Evolutionary conservation across 2,797 vertebrate species (phyloP).

Genomic region (Bufotes viridis): DNA sequence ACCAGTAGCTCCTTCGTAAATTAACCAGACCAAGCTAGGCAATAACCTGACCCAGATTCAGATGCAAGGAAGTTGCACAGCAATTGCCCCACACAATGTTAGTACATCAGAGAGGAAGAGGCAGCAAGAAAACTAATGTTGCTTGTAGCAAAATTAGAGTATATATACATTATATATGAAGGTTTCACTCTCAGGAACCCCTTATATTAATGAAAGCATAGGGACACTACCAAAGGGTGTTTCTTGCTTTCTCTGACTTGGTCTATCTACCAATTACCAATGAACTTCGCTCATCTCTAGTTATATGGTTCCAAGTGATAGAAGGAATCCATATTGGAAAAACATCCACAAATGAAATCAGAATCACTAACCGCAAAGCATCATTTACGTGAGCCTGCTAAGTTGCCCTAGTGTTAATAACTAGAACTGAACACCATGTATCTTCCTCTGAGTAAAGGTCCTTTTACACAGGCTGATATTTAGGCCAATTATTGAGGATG

Average conservation of each 20-base stretch:
- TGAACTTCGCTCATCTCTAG: too few species aligned
- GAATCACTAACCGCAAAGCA: conserved; percentile 30
- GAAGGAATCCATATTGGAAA: neutral
- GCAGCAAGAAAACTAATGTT: too few species aligned
- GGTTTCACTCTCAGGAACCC: neutral
- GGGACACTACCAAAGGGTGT: neutral
- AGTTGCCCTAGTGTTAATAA: conserved; percentile 33
- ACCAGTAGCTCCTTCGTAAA: too few species aligned
- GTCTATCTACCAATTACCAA: neutral
- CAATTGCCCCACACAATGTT: too few species aligned
- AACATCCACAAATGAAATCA: conserved; percentile 1
- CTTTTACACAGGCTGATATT: too few species aligned
- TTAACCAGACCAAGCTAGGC: too few species aligned
- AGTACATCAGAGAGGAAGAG: too few species aligned
- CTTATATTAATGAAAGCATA: neutral
- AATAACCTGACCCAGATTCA: too few species aligned
- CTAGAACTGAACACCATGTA: conserved; percentile 29
- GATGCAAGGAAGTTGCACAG: too few species aligned
- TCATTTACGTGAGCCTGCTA: conserved; percentile 27
- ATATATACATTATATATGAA: neutral
- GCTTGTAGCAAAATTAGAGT: neutral
- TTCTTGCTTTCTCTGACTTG: neutral
- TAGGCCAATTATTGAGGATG: too few species aligned
- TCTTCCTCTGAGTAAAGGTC: neutral
- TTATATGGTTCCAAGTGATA: neutral